A percentile compares a stretch with the other conserved stretches of the same genome.
These are phyloP conservation scores for Cryptus armator DNA, from an alignment of 2,888 invertebrate species.

Conservation along the genomic window DNA sequence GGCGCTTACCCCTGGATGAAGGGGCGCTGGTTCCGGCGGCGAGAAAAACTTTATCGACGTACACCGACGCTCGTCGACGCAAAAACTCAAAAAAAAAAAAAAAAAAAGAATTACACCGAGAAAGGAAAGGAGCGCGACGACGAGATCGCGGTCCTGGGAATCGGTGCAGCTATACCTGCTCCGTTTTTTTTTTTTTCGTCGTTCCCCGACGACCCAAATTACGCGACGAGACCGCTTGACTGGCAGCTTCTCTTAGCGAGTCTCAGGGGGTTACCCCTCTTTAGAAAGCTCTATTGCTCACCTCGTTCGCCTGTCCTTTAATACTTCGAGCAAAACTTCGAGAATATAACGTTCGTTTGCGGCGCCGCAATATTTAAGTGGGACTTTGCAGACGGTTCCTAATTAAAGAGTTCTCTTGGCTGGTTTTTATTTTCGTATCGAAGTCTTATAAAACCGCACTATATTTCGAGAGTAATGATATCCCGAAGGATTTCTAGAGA, in stretches of 20 bases:
- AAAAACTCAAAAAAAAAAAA: constrained; percentile 9
- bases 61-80: constrained; percentile 33
- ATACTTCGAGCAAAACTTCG: constrained; percentile 27
- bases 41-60: constrained; percentile 56
- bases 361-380: constrained; percentile 44
- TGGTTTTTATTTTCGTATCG: not conserved
- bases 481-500: not conserved
- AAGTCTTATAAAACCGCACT: not conserved
- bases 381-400: constrained; percentile 53
- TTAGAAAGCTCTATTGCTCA: not conserved
- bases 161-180: constrained; percentile 26
- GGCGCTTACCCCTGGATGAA: constrained; percentile 20
- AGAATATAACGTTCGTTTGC: constrained; percentile 53
- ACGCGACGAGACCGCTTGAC: constrained; percentile 36
- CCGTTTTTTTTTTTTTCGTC: constrained; percentile 24
- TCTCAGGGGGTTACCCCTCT: constrained; percentile 18
- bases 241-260: constrained; percentile 36
- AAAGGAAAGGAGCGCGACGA: constrained; percentile 8
- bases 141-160: constrained; percentile 51
- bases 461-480: not conserved
- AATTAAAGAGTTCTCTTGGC: constrained; percentile 44
- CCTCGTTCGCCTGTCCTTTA: constrained; percentile 15
- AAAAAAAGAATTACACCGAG: constrained; percentile 1
- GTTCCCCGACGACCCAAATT: constrained; percentile 40
- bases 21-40: constrained; percentile 1